Evolutionary conservation across 2,113 vertebrate genomes (phyloP).

Genomic region (Syngnathus typhle): DNA sequence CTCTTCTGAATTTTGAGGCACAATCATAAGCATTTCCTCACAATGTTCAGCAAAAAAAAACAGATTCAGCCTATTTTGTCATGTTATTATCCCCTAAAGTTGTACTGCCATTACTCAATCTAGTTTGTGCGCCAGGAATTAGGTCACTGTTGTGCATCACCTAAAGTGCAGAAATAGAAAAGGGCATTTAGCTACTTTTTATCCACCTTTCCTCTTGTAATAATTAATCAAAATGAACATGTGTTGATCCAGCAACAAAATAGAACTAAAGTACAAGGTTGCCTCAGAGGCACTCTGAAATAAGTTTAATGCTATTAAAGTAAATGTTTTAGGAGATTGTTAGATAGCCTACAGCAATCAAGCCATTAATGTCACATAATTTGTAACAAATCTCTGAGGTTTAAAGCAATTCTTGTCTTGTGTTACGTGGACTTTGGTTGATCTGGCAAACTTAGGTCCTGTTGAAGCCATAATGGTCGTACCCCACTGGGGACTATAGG

Average conservation of each 20-base stretch:
- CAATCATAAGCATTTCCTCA: too few relatives aligned
- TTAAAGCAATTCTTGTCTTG: neutral
- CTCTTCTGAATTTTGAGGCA: too few relatives aligned
- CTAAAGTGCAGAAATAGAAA: neutral
- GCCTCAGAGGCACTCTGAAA: neutral
- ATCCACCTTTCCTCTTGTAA: neutral
- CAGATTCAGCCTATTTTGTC: too few relatives aligned
- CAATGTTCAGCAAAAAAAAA: too few relatives aligned
- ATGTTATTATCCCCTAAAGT: too few relatives aligned
- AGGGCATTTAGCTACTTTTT: neutral
- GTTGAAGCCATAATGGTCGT: conserved; percentile 7
- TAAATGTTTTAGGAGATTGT: neutral
- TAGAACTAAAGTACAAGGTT: neutral
- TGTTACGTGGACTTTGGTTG: neutral
- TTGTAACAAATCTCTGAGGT: conserved; percentile 1
- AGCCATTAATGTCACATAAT: neutral
- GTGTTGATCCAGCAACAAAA: neutral
- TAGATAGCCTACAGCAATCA: neutral
- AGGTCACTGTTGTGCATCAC: neutral
- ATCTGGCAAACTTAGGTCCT: neutral
- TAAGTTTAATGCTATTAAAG: neutral
- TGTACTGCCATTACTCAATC: neutral
- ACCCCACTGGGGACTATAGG: conserved; percentile 13
- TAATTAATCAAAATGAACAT: neutral
- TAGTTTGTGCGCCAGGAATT: neutral